A percentile compares a stretch with the other conserved stretches of the same genome.
phyloP scores from a whole-genome alignment of 2,113 vertebrate genomes.

The Nibea coibor region DNA sequence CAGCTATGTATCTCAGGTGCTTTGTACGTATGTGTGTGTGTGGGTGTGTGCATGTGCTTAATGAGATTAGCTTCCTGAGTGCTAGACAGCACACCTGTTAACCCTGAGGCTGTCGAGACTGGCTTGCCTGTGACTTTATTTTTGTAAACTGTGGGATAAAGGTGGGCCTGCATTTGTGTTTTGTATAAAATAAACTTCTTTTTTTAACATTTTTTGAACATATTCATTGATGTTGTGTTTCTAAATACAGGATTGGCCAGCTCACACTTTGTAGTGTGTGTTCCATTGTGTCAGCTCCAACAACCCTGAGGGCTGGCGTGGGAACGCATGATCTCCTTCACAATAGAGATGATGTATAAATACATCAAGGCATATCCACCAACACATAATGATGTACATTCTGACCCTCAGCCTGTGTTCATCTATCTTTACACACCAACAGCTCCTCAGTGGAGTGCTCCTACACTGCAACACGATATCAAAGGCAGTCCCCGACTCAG shows the following conservation, averaged over 20 bases:
- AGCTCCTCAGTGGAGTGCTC: neutral
- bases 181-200: constrained; percentile 59
- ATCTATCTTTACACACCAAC: constrained; percentile 11
- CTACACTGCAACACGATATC: neutral
- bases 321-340: constrained; percentile 22
- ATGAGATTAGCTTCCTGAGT: constrained; percentile 59
- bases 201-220: constrained; percentile 3
- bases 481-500: neutral
- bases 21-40: constrained; percentile 41
- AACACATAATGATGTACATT: constrained; percentile 23
- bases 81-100: constrained; percentile 63
- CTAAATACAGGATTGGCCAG: neutral
- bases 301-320: neutral
- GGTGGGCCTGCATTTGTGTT: constrained; percentile 29
- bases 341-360: constrained; percentile 5
- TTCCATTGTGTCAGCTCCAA: neutral
- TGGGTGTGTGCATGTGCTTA: constrained; percentile 32
- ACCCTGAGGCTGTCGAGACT: constrained; percentile 46
- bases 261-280: neutral
- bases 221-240: neutral
- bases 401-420: constrained; percentile 21
- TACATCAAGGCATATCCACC: constrained; percentile 26
- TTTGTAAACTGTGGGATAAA: constrained; percentile 66
- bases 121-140: constrained; percentile 63
- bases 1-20: constrained; percentile 75